Percentiles rank a stretch among this genome's conserved stretches.
These are phyloP conservation scores for Alectura lathami DNA, from an alignment of 2,113 vertebrate genomes.

Conservation along the genomic window DNA sequence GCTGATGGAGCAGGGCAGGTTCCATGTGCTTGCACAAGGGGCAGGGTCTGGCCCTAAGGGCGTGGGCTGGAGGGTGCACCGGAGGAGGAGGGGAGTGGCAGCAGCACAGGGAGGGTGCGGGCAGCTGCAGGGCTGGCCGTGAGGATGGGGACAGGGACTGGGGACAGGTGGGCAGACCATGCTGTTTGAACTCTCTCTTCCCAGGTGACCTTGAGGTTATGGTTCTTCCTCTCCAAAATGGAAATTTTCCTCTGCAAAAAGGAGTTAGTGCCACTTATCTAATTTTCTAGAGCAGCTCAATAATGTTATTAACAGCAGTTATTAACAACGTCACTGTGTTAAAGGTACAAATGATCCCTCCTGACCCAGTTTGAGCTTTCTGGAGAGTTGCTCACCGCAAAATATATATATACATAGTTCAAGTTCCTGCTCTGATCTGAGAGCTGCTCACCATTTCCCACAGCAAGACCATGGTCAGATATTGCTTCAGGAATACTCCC, in stretches of 20 bases:
- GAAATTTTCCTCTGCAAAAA: background rate
- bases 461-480: background rate
- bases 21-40: background rate
- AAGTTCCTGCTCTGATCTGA: background rate
- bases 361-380: background rate
- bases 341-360: background rate
- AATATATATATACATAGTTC: background rate
- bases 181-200: background rate
- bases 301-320: background rate
- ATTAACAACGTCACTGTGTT: background rate
- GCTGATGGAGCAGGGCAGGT: background rate
- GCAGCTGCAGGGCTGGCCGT: background rate
- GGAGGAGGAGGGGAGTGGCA: background rate
- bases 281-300: background rate
- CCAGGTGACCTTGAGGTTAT: background rate
- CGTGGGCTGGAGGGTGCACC: background rate
- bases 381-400: background rate
- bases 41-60: background rate
- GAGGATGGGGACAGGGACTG: background rate
- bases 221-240: background rate
- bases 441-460: background rate
- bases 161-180: no score
- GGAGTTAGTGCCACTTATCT: background rate
- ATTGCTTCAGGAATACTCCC: background rate
- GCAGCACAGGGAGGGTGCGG: rapidly evolving